Percentiles rank a stretch among this genome's conserved stretches.
These are phyloP conservation scores for Conchocele bisecta DNA, from an alignment of 2,888 invertebrate species.

Conservation along the genomic window DNA sequence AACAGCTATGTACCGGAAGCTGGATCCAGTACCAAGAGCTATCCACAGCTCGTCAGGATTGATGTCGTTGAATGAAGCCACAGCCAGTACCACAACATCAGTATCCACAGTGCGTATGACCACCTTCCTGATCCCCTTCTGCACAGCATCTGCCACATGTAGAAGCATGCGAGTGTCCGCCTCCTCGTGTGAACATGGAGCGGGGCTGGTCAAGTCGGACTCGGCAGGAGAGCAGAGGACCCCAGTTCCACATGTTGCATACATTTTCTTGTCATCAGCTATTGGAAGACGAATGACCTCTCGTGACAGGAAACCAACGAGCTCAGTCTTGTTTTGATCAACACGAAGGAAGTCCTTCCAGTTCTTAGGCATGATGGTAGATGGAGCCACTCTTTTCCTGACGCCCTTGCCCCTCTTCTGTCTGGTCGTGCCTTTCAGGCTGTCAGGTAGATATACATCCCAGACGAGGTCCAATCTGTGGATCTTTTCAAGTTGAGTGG, in stretches of 20 bases:
- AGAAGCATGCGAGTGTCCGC: conserved; percentile 37
- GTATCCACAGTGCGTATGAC: conserved; percentile 31
- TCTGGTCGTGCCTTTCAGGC: conserved; percentile 39
- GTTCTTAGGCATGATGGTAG: conserved; percentile 16
- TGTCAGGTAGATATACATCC: conserved; percentile 42
- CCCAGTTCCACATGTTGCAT: too few relatives aligned
- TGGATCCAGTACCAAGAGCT: conserved; percentile 14
- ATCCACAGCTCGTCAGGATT: not conserved
- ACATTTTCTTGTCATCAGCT: too few relatives aligned
- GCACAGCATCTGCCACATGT: conserved; percentile 24
- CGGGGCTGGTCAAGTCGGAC: too few relatives aligned
- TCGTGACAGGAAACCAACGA: conserved; percentile 31
- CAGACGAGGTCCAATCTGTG: conserved; percentile 50
- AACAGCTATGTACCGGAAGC: not conserved
- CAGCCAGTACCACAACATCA: conserved; percentile 27
- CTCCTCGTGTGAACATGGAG: conserved; percentile 44
- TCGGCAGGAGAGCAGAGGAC: too few relatives aligned
- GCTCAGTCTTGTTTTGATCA: conserved; percentile 47
- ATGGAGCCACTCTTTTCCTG: conserved; percentile 13
- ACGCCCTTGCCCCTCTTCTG: conserved; percentile 47
- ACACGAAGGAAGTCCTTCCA: conserved; percentile 38
- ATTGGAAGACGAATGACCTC: too few relatives aligned
- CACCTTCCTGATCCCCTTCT: not conserved
- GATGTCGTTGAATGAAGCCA: not conserved
- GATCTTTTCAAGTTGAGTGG: conserved; percentile 25